These are phyloP conservation scores for Vulpes vulpes DNA, from an alignment of 2,113 vertebrate genomes.

Conservation along the genomic window DNA sequence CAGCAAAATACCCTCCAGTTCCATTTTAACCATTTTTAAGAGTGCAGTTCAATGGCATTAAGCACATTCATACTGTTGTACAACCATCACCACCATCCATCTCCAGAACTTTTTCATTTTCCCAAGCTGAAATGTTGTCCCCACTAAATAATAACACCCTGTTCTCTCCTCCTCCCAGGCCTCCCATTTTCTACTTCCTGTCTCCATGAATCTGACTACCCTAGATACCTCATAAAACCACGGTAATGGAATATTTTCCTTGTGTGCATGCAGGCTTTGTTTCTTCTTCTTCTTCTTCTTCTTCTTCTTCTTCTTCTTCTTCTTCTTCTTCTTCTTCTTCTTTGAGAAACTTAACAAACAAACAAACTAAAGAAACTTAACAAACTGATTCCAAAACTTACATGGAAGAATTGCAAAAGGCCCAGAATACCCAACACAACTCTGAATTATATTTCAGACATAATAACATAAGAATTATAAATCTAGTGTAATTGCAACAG, in stretches of 20 bases:
- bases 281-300: not conserved
- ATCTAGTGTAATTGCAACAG: not conserved
- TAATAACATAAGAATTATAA: not conserved
- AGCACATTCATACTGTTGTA: not conserved
- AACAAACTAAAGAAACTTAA: not conserved
- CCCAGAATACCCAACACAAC: not conserved
- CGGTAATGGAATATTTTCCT: not conserved
- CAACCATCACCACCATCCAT: too few relatives aligned
- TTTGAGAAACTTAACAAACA: not conserved
- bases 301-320: not conserved
- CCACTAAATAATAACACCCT: not conserved
- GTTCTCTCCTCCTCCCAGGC: too few relatives aligned
- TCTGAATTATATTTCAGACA: conserved; percentile 36
- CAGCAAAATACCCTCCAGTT: too few relatives aligned
- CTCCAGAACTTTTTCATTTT: not conserved
- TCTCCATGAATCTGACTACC: not conserved
- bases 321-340: not conserved
- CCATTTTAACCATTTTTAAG: not conserved
- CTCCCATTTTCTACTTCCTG: not conserved
- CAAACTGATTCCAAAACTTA: conserved; percentile 13
- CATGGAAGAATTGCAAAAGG: not conserved
- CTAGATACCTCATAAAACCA: not conserved
- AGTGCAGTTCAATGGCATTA: not conserved
- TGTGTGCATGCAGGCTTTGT: not conserved
- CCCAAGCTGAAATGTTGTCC: not conserved